Conservation (phyloP, 2,888 invertebrate genomes). For the Drosophila niveifrons region DNA sequence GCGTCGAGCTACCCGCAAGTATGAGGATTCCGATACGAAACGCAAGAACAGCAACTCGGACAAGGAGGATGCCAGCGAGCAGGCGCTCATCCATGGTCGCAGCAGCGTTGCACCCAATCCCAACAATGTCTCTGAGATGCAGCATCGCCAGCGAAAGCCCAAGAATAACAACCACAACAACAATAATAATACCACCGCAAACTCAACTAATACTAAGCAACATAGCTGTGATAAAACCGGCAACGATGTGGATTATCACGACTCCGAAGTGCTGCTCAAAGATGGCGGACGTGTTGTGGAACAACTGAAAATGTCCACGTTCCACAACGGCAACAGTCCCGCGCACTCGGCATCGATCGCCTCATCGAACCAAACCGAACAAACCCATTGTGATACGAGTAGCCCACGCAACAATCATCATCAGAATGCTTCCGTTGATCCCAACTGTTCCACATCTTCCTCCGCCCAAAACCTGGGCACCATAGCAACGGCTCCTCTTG, state of each 20-base stretch:
- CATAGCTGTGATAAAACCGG: slow-evolving; percentile 76
- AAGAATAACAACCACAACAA: slow-evolving; percentile 54
- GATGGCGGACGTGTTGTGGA: slow-evolving; percentile 66
- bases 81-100: slow-evolving; percentile 66
- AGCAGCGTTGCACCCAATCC: slow-evolving; percentile 23
- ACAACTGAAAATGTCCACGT: slow-evolving; percentile 72
- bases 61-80: slow-evolving; percentile 70
- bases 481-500: slow-evolving; percentile 56
- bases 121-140: slow-evolving; percentile 77
- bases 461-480: slow-evolving; percentile 14
- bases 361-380: slow-evolving; percentile 83
- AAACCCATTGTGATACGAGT: slow-evolving; percentile 79
- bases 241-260: slow-evolving; percentile 64
- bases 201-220: slow-evolving; percentile 62
- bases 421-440: slow-evolving; percentile 49
- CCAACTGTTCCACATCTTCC: slow-evolving; percentile 17
- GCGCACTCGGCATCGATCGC: slow-evolving; percentile 69
- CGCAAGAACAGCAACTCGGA: slow-evolving; percentile 84
- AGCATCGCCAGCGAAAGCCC: slow-evolving; percentile 84
- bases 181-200: slow-evolving; percentile 67
- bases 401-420: slow-evolving; percentile 44
- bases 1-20: slow-evolving; percentile 65
- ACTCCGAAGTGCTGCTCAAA: slow-evolving; percentile 73
- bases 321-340: slow-evolving; percentile 74
- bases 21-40: slow-evolving; percentile 80